Evolutionary conservation across 2,888 invertebrate species (phyloP).

Genomic region (Tupiocoris notatus): DNA sequence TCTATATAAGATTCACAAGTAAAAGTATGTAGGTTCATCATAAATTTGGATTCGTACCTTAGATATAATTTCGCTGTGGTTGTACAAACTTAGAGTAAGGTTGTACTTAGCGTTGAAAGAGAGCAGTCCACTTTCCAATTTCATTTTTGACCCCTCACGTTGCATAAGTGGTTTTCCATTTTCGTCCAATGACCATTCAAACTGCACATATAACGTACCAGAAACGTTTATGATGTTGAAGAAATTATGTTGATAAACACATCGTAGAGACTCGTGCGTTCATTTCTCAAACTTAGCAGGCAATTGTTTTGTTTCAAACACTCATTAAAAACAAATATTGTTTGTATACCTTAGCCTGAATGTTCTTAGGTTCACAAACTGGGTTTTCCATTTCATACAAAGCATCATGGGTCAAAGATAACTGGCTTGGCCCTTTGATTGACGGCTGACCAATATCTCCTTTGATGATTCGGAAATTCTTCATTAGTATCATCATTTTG

Average conservation of each 20-base stretch:
- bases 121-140: constrained; percentile 2
- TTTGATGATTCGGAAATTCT: constrained; percentile 16
- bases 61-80: constrained; percentile 1
- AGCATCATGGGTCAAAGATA: constrained; percentile 14
- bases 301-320: too few species aligned
- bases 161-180: neutral
- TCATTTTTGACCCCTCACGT: constrained; percentile 7
- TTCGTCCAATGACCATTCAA: constrained; percentile 13
- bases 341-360: neutral
- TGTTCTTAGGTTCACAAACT: neutral
- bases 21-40: too few species aligned
- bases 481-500: neutral
- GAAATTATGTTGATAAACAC: neutral
- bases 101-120: constrained; percentile 25
- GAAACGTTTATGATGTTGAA: neutral
- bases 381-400: constrained; percentile 18
- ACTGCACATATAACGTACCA: constrained; percentile 7
- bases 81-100: constrained; percentile 5
- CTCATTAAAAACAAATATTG: too few species aligned
- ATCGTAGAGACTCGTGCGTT: neutral
- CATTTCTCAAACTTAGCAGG: too few species aligned
- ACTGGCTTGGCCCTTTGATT: constrained; percentile 10
- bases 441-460: neutral
- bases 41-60: too few species aligned
- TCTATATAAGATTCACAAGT: too few species aligned